Base-by-base conservation (phyloP, 2,113 vertebrate species). In the Calonectris borealis region DNA sequence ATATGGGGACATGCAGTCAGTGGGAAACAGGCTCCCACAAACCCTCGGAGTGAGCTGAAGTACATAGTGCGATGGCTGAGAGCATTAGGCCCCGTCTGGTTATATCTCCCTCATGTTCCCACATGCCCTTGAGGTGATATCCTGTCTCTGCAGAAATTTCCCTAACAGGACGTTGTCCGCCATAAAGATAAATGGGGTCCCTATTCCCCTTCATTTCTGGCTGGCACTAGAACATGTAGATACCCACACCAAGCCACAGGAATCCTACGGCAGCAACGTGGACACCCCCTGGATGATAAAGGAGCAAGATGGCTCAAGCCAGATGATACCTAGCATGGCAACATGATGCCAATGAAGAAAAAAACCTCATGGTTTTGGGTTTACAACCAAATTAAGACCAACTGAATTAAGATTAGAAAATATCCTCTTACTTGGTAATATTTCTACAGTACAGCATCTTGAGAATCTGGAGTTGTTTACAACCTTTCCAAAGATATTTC, bases 401-500 rank as follows among this genome's bases (percentile, higher is more conserved):
- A 12, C 69, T 80, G 55, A 70, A 58, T 32, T 78, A 81, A 87
- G 72, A 60, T 57, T 48, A 82, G 66, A 34, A 79, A 86, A 51
- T 40, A 72, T 5, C 19, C 29, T 62, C 96, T 97, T 98, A 99
- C 99, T 62, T 98, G 60, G 98, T 98, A 96, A 99, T 98, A 84
- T 96, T 95, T 66, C 73, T 96, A 93, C 98, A 99, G 95, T 97
- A 98, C 83, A 94, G 68, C 97, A 98, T 99, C 6, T 51, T 98
- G 81, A 99, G 94, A 92, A 97, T 97, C 42, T 92, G 83, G 69
- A 99, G 98, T 17, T 98, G 98, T 52, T 76, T 96, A 92, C 98
- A 99, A 69, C 98, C 96, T 86, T 96, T 98, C 81, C 94, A 91
- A 38, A 99, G 97, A 68, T 91, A 85, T 44, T 83, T 86, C 44